Evolutionary conservation across 1,140 invertebrate genomes (phyloP), one percentile per base, ranked within the genome.

Genomic region (Elysia chlorotica): DNA sequence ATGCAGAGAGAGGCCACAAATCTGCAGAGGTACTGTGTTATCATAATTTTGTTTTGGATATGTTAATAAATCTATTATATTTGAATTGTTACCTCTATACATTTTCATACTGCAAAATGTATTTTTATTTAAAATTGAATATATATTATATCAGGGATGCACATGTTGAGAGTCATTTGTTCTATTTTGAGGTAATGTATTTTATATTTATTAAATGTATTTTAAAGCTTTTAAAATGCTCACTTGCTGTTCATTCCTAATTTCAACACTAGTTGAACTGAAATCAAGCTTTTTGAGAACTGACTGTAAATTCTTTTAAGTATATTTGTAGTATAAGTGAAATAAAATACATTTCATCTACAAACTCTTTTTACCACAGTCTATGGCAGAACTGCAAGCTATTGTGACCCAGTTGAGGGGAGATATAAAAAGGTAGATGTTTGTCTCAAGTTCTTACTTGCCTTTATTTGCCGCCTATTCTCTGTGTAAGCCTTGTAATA

Each of bases 381-480:
- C 74, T 21, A 81, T 82, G 57, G 68, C 78, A 48, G 82, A 84
- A 69, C 73, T 83, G 66, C 81, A 85, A 57, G 62, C 75, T 17
- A 80, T 82, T 4, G 80, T 83, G 23, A 78, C 79, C 56, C 80
- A 82, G 53, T 74, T 86, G 36, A 79, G 81, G 65, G 80, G 80
- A 17, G 83, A 85, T 36, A 75, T 79, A 21, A 82, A 85, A 75
- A 80, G 80, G 84, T 86, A 77, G 72, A 41, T 53, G n/a, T 35
- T 35, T 28, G 6, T 19, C n/a, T n/a, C n/a, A n/a, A n/a, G n/a
- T 35, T 36, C 5, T n/a, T 33, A 33, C n/a, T 35, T 33, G n/a
- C 30, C 10, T 2, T 3, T 28, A 33, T 63, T 28, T 36, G 33
- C 37, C 14, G 1, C 17, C 37, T 19, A 17, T n/a, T 10, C 35